Conservation (phyloP, 1,140 invertebrate genomes). For the Drosophila sproati region DNA sequence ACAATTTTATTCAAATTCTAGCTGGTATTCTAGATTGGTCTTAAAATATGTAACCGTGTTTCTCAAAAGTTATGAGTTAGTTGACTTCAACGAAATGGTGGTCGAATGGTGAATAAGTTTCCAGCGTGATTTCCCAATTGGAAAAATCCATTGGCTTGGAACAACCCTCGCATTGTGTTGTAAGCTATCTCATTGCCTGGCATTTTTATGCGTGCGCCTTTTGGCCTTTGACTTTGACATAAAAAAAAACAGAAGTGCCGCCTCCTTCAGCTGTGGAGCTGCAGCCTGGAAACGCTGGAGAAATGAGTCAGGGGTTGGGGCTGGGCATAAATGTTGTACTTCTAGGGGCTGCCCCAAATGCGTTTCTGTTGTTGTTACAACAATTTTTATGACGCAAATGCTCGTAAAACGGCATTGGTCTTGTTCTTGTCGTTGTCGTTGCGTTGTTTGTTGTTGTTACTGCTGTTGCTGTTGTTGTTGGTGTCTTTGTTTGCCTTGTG, state of each 20-base stretch:
- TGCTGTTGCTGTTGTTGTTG: conserved; percentile 28
- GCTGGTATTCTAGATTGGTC: too few species aligned
- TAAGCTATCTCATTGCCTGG: conserved; percentile 37
- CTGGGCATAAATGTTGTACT: conserved; percentile 1
- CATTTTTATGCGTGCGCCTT: conserved; percentile 72
- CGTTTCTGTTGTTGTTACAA: conserved; percentile 78
- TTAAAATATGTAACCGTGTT: too few species aligned
- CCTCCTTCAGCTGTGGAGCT: conserved; percentile 38
- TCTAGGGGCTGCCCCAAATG: conserved; percentile 54
- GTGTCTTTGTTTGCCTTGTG: neutral
- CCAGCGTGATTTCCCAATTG: too few species aligned
- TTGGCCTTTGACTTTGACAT: conserved; percentile 80
- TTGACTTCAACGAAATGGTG: too few species aligned
- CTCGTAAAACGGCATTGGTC: conserved; percentile 65
- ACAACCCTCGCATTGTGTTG: conserved; percentile 45
- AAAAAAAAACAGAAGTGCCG: conserved; percentile 58
- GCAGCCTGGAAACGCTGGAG: conserved; percentile 41
- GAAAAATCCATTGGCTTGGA: neutral
- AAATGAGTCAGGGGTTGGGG: conserved; percentile 10
- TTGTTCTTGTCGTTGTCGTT: conserved; percentile 18
- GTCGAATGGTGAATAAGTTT: too few species aligned
- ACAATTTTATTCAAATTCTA: too few species aligned
- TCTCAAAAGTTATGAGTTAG: too few species aligned
- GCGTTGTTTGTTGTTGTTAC: conserved; percentile 38
- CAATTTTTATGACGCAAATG: conserved; percentile 75